These are phyloP conservation scores for Hapalemur alaotrensis DNA, from an alignment of 2,797 vertebrate genomes.

Conservation along the genomic window DNA sequence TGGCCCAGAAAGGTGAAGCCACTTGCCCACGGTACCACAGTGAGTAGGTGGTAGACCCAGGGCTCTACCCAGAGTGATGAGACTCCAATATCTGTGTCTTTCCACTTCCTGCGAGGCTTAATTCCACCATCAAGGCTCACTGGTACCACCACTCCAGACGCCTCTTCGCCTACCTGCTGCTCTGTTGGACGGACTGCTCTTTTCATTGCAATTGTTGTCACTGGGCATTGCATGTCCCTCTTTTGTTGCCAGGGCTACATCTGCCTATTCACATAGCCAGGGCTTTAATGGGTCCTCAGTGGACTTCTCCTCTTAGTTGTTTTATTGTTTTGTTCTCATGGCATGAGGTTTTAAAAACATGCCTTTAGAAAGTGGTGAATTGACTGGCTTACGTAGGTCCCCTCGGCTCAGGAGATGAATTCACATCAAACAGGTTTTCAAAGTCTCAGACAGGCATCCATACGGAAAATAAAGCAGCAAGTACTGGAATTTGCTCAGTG, in stretches of 20 bases:
- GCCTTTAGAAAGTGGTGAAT: background rate
- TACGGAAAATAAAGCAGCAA: background rate
- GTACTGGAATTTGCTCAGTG: background rate
- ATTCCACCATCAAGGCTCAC: background rate
- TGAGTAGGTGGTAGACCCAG: accelerated
- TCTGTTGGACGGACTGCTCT: background rate
- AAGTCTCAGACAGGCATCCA: background rate
- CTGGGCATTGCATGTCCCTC: background rate
- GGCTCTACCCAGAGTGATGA: background rate
- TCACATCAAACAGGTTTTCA: background rate
- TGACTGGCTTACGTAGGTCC: background rate
- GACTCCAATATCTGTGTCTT: accelerated
- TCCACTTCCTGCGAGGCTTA: background rate
- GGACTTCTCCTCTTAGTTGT: background rate
- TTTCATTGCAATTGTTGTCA: background rate
- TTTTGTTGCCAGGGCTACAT: background rate
- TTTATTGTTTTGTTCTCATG: background rate
- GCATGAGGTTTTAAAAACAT: background rate
- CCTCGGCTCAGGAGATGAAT: background rate
- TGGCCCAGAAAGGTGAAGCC: background rate
- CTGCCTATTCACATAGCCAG: background rate
- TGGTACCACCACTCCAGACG: too few species aligned
- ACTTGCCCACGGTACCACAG: background rate
- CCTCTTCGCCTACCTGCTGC: background rate
- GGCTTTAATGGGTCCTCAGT: background rate